phyloP scores from a whole-genome alignment of 2,888 invertebrate genomes.

The Apamea epomidion region DNA sequence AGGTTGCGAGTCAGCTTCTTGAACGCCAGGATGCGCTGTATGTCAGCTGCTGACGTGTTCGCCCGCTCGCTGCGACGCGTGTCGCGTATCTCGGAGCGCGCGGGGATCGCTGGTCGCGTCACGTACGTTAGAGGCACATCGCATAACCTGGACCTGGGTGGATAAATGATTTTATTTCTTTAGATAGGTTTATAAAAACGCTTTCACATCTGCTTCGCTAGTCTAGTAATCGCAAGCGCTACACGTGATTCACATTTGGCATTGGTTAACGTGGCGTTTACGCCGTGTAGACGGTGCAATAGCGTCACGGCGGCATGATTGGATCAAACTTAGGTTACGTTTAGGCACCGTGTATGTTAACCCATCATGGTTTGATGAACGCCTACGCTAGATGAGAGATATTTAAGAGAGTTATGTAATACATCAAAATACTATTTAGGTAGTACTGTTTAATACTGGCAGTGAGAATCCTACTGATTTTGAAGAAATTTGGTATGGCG shows the following conservation, averaged over 20 bases:
- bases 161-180: not conserved
- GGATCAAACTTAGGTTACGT: not conserved
- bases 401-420: not conserved
- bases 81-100: conserved; percentile 36
- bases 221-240: not conserved
- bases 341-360: not conserved
- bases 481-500: not conserved
- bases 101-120: conserved; percentile 35
- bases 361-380: not conserved
- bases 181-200: not conserved
- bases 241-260: not conserved
- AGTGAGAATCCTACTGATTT: not conserved
- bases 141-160: conserved; percentile 40
- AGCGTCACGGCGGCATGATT: not conserved
- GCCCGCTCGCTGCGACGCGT: conserved; percentile 55
- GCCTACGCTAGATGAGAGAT: not conserved
- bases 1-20: conserved; percentile 70
- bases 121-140: conserved; percentile 46
- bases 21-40: conserved; percentile 74
- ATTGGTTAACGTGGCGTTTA: not conserved
- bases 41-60: conserved; percentile 55
- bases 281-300: not conserved
- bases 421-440: not conserved
- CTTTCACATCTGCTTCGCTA: not conserved
- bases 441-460: not conserved